Evolutionary conservation across 2,888 invertebrate genomes (phyloP).

Genomic region (Sympetrum striolatum): DNA sequence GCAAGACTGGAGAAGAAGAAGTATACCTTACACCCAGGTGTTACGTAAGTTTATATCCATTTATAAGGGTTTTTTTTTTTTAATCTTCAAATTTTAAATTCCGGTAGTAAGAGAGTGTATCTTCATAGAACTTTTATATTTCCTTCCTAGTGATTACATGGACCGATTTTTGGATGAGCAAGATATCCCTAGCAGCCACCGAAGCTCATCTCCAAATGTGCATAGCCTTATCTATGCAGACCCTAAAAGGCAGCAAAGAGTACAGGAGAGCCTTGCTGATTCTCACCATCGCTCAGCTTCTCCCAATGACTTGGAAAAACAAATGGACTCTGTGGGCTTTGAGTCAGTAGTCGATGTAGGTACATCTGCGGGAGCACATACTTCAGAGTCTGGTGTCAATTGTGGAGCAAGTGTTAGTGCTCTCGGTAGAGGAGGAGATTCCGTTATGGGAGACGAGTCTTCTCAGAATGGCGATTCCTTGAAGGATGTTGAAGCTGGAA

Average conservation of each 20-base stretch:
- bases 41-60: constrained; percentile 67
- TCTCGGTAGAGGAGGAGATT: background rate
- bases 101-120: background rate
- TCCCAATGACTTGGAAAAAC: background rate
- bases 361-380: background rate
- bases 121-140: constrained; percentile 14
- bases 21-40: constrained; percentile 88
- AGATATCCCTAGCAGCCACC: constrained; percentile 63
- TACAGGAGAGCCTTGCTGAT: constrained; percentile 45
- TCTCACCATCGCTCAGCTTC: background rate
- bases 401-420: constrained; percentile 13
- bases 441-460: background rate
- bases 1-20: constrained; percentile 90
- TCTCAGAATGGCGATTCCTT: background rate
- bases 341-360: background rate
- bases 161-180: constrained; percentile 90
- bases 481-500: background rate
- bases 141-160: constrained; percentile 78
- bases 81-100: background rate
- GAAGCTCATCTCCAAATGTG: constrained; percentile 76
- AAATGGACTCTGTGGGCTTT: background rate
- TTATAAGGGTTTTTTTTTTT: background rate
- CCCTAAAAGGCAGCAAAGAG: constrained; percentile 56
- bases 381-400: background rate
- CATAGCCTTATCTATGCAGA: constrained; percentile 62